These are phyloP conservation scores for Coregonus suidteri DNA, from an alignment of 2,797 vertebrate species.

Conservation along the genomic window DNA sequence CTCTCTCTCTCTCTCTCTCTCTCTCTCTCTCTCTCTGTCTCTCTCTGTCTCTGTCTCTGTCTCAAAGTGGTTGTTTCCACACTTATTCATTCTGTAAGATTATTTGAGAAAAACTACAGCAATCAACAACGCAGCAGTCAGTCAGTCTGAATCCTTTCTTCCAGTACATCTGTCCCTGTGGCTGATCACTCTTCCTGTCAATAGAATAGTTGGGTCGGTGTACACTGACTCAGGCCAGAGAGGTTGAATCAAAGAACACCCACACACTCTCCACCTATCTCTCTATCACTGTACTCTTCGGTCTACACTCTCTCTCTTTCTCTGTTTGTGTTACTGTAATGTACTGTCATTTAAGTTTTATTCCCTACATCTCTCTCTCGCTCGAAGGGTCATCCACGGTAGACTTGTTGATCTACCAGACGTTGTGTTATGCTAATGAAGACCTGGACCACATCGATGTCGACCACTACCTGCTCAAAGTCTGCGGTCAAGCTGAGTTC, in stretches of 20 bases:
- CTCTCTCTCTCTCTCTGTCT: background rate
- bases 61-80: background rate
- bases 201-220: background rate
- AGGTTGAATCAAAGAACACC: background rate
- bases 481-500: constrained; percentile 90
- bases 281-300: background rate
- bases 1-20: too few species aligned
- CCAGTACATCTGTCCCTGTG: background rate
- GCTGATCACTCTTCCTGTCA: background rate
- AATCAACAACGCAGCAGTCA: background rate
- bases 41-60: background rate
- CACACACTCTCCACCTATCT: background rate
- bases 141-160: background rate
- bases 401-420: constrained; percentile 94
- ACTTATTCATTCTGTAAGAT: background rate
- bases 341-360: background rate
- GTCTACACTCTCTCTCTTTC: background rate
- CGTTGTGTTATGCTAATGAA: constrained; percentile 89
- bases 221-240: background rate
- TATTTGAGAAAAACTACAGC: background rate
- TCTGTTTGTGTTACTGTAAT: background rate
- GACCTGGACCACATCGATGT: constrained; percentile 83
- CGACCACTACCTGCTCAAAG: constrained; percentile 88
- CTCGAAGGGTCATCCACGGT: constrained; percentile 87
- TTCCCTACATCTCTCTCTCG: background rate